phyloP scores from a whole-genome alignment of 2,797 vertebrate genomes.

The Adrianichthys oophorus region DNA sequence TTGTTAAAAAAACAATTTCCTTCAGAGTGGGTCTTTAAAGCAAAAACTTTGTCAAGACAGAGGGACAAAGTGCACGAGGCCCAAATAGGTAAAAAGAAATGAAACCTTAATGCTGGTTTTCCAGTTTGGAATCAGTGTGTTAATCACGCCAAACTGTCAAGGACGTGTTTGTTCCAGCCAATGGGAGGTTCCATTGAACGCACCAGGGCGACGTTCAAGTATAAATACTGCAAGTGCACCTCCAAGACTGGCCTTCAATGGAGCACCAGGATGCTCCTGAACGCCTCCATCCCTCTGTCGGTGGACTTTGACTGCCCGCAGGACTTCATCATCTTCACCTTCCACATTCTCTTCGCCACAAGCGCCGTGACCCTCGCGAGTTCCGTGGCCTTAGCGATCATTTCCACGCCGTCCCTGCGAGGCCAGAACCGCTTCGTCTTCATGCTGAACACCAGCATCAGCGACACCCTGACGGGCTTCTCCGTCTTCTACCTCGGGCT shows the following conservation, averaged over 20 bases:
- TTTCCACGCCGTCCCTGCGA: constrained; percentile 65
- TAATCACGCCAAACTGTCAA: no score
- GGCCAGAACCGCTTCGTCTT: constrained; percentile 82
- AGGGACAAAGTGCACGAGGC: neutral
- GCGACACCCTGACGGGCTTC: constrained; percentile 80
- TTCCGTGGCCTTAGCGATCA: constrained; percentile 75
- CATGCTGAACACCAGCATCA: constrained; percentile 84
- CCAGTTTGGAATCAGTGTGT: no score
- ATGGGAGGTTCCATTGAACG: neutral
- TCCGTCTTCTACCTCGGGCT: constrained; percentile 81
- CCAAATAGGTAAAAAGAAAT: neutral
- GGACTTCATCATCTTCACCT: constrained; percentile 77
- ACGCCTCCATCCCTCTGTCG: constrained; percentile 69
- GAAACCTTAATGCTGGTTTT: no score
- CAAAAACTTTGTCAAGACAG: neutral
- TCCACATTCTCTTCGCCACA: constrained; percentile 78
- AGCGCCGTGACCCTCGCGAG: constrained; percentile 71
- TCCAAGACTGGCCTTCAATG: neutral
- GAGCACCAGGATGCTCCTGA: constrained; percentile 64
- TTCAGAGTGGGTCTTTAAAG: no score
- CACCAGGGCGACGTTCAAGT: neutral
- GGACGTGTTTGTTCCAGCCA: no score
- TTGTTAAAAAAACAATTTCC: no score
- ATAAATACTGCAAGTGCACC: constrained; percentile 34
- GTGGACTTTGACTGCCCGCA: constrained; percentile 71